A percentile compares a stretch with the other conserved stretches of the same genome.
Evolutionary conservation across 1,140 invertebrate species (phyloP).

Genomic region (Euwallacea fornicatus): DNA sequence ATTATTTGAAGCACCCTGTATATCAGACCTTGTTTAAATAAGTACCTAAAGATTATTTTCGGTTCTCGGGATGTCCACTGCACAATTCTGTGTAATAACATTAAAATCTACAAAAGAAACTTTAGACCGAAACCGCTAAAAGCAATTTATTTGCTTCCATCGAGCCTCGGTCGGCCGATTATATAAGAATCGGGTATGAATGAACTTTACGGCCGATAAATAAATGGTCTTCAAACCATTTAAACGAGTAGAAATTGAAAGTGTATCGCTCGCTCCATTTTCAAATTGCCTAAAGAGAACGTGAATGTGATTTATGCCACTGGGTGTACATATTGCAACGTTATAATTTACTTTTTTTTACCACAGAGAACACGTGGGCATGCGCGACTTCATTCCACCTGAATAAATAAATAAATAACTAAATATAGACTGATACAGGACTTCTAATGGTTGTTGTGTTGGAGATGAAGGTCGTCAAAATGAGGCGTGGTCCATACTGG

Average conservation of each 20-base stretch:
- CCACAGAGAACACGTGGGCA: too few relatives aligned
- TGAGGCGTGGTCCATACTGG: slow-evolving; percentile 12
- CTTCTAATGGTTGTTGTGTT: slow-evolving; percentile 13
- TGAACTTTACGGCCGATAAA: slow-evolving; percentile 6
- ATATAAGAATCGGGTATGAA: slow-evolving; percentile 6
- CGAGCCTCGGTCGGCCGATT: background rate
- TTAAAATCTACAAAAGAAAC: background rate
- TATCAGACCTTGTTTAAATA: too few relatives aligned
- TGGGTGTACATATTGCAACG: too few relatives aligned
- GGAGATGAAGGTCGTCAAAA: slow-evolving; percentile 10
- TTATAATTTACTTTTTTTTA: too few relatives aligned
- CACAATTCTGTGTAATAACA: too few relatives aligned
- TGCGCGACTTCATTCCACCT: too few relatives aligned
- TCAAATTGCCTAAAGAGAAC: slow-evolving; percentile 4
- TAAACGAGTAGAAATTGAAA: slow-evolving; percentile 2
- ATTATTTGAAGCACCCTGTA: too few relatives aligned
- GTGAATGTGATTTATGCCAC: background rate
- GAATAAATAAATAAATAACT: too few relatives aligned
- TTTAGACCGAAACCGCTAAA: background rate
- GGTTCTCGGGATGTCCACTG: background rate
- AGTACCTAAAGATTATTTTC: background rate
- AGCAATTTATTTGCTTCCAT: background rate
- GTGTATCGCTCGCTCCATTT: background rate
- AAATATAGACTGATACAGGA: background rate
- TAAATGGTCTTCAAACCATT: slow-evolving; percentile 5